Evolutionary conservation across 1,140 invertebrate genomes (phyloP), one percentile per base, ranked within the genome.

Genomic region (Drosophila gunungcola): DNA sequence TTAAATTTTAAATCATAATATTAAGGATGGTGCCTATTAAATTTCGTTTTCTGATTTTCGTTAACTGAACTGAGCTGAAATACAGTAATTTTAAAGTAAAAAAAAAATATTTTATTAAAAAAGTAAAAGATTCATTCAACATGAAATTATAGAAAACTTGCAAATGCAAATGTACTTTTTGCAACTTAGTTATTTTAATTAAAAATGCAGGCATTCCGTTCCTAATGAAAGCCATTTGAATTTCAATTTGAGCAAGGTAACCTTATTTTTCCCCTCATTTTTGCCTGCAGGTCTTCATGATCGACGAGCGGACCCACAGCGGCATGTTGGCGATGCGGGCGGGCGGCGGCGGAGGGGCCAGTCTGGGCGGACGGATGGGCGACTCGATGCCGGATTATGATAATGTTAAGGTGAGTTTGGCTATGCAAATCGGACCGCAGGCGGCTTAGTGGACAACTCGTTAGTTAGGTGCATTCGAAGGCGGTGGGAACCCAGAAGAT

Each of bases 381-480:
- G 92, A 92, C 80, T 92, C 92, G 63, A 90, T 92, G 80, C 92
- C 92, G 54, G 93, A 94, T 91, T 94, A 93, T 90, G 94, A 94
- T 72, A 93, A 94, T 82, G 92, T 94, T 68, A 94, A 94, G 94
- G 94, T 94, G 89, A 93, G 79, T 73, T 80, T 77, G 77, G 62
- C 74, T 78, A 89, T 89, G 80, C 84, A 89, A 89, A 89, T 89
- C 56, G 16, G 41, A 5, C 10, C 21, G 16, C 12, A 4, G 21
- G 11, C 16, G 16, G 16, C 39, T 34, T 27, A 11, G n/a, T n/a
- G 56, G 41, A 46, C 56, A 61, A 62, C 62, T 64, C 62, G 56
- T 61, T 46, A 36, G 11, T 52, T 67, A 42, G 25, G 7, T 11
- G 32, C 21, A 16, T 41, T 12, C 5, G 9, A 34, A 32, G 32